These are phyloP conservation scores for Julus scanicus DNA, from an alignment of 2,888 invertebrate species.

Conservation along the genomic window DNA sequence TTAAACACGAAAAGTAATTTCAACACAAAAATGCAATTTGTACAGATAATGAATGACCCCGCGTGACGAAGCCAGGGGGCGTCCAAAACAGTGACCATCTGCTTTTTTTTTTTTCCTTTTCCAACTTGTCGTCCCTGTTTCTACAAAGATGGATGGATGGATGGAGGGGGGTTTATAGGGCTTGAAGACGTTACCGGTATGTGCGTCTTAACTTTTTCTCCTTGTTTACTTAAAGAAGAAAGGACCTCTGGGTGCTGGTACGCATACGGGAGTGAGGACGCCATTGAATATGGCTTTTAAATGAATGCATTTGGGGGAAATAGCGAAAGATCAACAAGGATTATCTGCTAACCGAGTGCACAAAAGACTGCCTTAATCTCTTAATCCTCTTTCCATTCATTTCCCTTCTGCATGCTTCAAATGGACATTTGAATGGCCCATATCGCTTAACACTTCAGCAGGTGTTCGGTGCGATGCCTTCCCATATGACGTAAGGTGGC, in stretches of 20 bases:
- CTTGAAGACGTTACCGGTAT: not conserved
- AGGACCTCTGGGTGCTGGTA: not conserved
- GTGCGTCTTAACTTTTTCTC: not conserved
- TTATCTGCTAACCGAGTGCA: conserved; percentile 38
- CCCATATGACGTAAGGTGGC: not conserved
- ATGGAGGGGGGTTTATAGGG: not conserved
- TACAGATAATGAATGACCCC: conserved; percentile 27
- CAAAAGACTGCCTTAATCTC: conserved; percentile 23
- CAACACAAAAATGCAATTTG: conserved; percentile 25
- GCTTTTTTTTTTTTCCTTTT: not conserved
- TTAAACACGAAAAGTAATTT: conserved; percentile 35
- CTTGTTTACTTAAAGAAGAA: conserved; percentile 30
- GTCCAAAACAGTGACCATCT: conserved; percentile 10
- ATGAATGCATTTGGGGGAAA: conserved; percentile 14
- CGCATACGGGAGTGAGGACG: not conserved
- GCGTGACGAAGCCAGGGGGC: conserved; percentile 9
- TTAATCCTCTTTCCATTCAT: conserved; percentile 35
- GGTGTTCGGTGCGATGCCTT: not conserved
- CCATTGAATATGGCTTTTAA: not conserved
- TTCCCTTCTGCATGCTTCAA: not conserved
- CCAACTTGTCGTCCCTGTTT: not conserved
- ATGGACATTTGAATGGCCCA: conserved; percentile 32
- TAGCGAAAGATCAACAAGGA: conserved; percentile 20
- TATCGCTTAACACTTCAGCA: conserved; percentile 36
- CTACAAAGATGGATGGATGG: not conserved